Conservation (phyloP, 2,888 invertebrate genomes). For the Microctonus brassicae region DNA sequence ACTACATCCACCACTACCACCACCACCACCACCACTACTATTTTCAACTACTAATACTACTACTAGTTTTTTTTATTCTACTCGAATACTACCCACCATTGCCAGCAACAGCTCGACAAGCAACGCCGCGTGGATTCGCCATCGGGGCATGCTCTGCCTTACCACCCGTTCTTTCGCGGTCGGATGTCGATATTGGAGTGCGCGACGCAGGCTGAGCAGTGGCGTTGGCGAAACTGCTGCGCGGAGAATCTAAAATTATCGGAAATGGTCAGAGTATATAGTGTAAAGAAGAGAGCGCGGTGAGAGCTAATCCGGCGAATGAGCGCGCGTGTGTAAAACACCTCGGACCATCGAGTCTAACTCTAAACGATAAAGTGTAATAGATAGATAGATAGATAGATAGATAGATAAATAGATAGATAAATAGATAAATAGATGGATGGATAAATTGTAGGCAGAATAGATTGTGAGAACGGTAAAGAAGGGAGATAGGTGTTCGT, state of each 20-base stretch:
- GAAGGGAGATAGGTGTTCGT: slow-evolving; percentile 22
- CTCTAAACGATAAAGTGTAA: slow-evolving; percentile 7
- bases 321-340: slow-evolving; percentile 18
- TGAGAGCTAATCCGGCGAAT: slow-evolving; percentile 51
- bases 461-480: slow-evolving; percentile 10
- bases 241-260: slow-evolving; percentile 66
- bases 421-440: neutral
- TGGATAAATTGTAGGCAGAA: neutral
- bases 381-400: neutral
- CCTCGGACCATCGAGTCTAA: neutral
- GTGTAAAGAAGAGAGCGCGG: slow-evolving; percentile 39
- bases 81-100: too few relatives aligned
- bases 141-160: slow-evolving; percentile 41
- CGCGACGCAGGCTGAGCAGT: slow-evolving; percentile 66
- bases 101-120: neutral
- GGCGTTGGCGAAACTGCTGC: slow-evolving; percentile 57
- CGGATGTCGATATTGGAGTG: slow-evolving; percentile 67
- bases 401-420: neutral
- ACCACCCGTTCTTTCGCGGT: slow-evolving; percentile 20
- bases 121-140: slow-evolving; percentile 17
- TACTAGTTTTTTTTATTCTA: neutral
- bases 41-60: too few relatives aligned
- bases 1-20: neutral
- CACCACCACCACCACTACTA: neutral
- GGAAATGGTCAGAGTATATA: slow-evolving; percentile 48